Conservation (phyloP, 2,888 invertebrate species). For the Acronicta psi region DNA sequence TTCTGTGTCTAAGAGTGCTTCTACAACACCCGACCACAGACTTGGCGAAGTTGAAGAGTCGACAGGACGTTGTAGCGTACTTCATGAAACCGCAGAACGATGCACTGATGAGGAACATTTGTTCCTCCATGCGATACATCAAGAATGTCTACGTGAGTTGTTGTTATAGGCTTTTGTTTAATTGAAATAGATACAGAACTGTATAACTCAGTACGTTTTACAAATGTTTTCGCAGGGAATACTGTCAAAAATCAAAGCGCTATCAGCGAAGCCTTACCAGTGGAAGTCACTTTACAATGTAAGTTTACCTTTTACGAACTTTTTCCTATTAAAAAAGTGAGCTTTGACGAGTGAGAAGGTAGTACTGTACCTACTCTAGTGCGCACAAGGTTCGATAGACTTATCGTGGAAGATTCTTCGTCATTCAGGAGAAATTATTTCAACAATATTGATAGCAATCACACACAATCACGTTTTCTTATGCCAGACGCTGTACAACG, state of each 20-base stretch:
- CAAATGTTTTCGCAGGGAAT: constrained; percentile 84
- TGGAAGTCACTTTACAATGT: constrained; percentile 93
- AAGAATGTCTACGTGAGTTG: constrained; percentile 90
- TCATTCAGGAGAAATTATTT: no score
- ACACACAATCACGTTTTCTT: no score
- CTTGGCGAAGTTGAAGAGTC: constrained; percentile 87
- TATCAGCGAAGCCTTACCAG: constrained; percentile 90
- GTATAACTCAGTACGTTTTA: background rate
- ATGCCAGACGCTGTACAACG: constrained; percentile 92
- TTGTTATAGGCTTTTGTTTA: background rate
- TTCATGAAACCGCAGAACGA: constrained; percentile 90
- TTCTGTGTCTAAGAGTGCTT: constrained; percentile 85
- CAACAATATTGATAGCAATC: no score
- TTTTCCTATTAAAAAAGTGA: no score
- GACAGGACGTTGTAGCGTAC: constrained; percentile 92
- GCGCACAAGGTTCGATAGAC: no score
- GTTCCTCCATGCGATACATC: constrained; percentile 89
- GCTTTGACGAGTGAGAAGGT: no score
- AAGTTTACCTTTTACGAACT: constrained; percentile 67
- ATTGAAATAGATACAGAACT: background rate
- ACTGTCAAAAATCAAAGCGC: constrained; percentile 90
- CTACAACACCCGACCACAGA: constrained; percentile 92
- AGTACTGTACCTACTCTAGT: no score
- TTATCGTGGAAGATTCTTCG: no score
- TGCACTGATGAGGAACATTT: constrained; percentile 90